Evolutionary conservation across 2,113 vertebrate genomes (phyloP).

Genomic region (Gopherus flavomarginatus): DNA sequence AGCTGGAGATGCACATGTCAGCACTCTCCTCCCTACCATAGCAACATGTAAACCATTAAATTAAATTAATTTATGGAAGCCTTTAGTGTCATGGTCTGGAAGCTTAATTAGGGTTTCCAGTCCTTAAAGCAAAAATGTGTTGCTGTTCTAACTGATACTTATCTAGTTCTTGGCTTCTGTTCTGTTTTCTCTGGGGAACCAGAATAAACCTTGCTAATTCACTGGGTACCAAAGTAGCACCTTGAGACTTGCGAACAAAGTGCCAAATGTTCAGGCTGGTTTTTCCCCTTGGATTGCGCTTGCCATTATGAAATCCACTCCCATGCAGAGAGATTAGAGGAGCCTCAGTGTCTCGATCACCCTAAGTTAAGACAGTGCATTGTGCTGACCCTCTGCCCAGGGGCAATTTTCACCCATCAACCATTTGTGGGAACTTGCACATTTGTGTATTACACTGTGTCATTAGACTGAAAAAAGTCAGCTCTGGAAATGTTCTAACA

Average conservation of each 20-base stretch:
- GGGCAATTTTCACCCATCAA: not conserved
- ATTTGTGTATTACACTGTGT: accelerated
- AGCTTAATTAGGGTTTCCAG: not conserved
- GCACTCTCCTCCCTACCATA: not conserved
- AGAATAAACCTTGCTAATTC: not conserved
- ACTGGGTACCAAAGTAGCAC: not conserved
- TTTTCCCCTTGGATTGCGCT: not conserved
- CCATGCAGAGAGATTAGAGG: accelerated
- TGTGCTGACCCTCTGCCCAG: accelerated
- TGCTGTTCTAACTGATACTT: not conserved
- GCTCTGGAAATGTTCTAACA: no score
- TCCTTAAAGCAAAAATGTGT: conserved; percentile 4
- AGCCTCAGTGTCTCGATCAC: not conserved
- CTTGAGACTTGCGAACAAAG: not conserved
- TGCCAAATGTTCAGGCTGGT: not conserved
- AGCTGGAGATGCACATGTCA: accelerated
- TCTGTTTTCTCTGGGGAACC: not conserved
- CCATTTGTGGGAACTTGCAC: not conserved
- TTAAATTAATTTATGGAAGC: not conserved
- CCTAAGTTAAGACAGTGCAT: not conserved
- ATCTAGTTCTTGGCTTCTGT: conserved; percentile 26
- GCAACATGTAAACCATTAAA: not conserved
- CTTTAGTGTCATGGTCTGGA: conserved; percentile 1
- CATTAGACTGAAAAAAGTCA: not conserved
- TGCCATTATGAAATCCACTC: not conserved